phyloP scores from a whole-genome alignment of 2,888 invertebrate genomes.

The Drosophila antonietae region DNA sequence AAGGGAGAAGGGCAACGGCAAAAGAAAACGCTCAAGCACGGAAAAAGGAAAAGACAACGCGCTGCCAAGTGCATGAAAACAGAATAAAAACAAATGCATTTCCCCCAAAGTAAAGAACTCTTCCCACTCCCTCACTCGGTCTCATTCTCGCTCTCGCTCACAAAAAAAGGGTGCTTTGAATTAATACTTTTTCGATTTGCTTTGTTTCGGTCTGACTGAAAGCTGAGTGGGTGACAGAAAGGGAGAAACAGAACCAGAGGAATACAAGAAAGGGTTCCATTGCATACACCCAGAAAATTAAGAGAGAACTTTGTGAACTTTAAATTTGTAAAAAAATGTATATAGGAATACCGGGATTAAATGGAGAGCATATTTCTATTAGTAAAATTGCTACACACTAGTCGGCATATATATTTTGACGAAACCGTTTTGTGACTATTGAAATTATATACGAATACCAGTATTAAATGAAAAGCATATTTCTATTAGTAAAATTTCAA shows the following conservation, averaged over 20 bases:
- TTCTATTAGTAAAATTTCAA: background rate
- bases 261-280: background rate
- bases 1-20: conserved; percentile 27
- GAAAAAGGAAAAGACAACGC: conserved; percentile 61
- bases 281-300: conserved; percentile 13
- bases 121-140: background rate
- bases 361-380: background rate
- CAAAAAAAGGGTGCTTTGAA: conserved; percentile 59
- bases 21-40: conserved; percentile 52
- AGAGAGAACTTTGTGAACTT: conserved; percentile 5
- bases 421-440: too few relatives aligned
- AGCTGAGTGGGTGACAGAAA: conserved; percentile 4
- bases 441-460: background rate
- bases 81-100: conserved; percentile 45
- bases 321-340: conserved; percentile 6
- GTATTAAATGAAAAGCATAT: background rate
- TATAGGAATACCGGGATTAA: background rate
- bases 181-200: conserved; percentile 65
- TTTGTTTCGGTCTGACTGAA: conserved; percentile 36
- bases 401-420: too few relatives aligned
- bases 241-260: too few relatives aligned
- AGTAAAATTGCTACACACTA: background rate
- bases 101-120: conserved; percentile 29
- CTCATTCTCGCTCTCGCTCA: background rate
- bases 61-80: conserved; percentile 51